Percentiles rank a stretch among this genome's conserved stretches.
Conservation (phyloP, 1,140 invertebrate genomes). For the Linepithema humile region DNA sequence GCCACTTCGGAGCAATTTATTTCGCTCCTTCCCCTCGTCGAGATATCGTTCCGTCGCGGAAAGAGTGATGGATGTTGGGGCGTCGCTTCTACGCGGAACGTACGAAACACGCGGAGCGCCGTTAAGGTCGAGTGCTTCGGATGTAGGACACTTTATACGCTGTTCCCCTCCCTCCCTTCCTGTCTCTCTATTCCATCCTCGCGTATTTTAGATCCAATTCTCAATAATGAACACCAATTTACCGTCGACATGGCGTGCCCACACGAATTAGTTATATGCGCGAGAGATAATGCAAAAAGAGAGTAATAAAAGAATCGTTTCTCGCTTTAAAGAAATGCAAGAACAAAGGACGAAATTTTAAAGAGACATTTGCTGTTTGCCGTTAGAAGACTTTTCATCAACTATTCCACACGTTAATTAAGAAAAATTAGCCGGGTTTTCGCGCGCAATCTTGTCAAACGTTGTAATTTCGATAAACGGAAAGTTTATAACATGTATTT, state of each 20-base stretch:
- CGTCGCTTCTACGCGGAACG: constrained; percentile 43
- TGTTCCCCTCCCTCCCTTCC: neutral
- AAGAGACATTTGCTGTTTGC: neutral
- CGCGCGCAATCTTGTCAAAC: neutral
- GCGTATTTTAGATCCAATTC: neutral
- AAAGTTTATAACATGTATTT: constrained; percentile 8
- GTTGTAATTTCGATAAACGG: constrained; percentile 22
- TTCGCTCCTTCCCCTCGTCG: constrained; percentile 49
- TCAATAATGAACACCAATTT: constrained; percentile 24
- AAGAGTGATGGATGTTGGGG: constrained; percentile 67
- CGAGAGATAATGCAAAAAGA: neutral
- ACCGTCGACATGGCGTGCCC: constrained; percentile 19
- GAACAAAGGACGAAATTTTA: neutral
- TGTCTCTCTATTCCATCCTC: neutral
- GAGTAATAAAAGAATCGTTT: neutral
- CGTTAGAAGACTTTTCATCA: neutral
- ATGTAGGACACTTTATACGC: constrained; percentile 67
- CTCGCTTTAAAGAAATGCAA: neutral
- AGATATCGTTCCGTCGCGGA: constrained; percentile 63
- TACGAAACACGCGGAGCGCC: constrained; percentile 58
- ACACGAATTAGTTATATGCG: constrained; percentile 23
- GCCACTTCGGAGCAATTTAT: constrained; percentile 64
- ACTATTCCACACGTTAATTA: neutral
- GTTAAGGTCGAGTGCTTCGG: constrained; percentile 69
- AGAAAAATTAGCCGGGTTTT: neutral